Evolutionary conservation across 2,888 invertebrate genomes (phyloP).

Genomic region (Callyntrura sp.): DNA sequence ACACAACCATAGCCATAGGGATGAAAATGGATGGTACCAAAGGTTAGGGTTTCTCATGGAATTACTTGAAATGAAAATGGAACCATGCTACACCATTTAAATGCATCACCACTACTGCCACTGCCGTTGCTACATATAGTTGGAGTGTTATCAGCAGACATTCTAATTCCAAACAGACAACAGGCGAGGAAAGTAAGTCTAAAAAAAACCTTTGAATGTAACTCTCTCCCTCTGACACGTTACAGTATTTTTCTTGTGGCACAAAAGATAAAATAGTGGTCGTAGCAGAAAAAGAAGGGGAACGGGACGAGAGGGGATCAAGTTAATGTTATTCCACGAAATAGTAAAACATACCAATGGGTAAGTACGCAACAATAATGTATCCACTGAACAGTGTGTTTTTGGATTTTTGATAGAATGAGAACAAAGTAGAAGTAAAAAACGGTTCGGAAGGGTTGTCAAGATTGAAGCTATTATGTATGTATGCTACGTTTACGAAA

Average conservation of each 20-base stretch:
- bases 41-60: slow-evolving; percentile 65
- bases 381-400: neutral
- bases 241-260: slow-evolving; percentile 41
- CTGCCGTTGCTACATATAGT: neutral
- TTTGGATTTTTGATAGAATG: too few species aligned
- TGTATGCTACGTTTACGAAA: neutral
- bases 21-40: slow-evolving; percentile 65
- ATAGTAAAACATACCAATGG: slow-evolving; percentile 26
- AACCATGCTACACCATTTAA: neutral
- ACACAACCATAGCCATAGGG: slow-evolving; percentile 65
- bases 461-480: slow-evolving; percentile 1
- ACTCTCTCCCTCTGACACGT: slow-evolving; percentile 14
- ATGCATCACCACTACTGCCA: neutral
- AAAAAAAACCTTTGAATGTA: slow-evolving; percentile 45
- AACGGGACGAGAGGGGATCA: slow-evolving; percentile 13
- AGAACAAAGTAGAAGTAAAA: neutral
- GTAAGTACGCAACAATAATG: neutral
- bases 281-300: neutral
- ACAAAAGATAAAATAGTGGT: slow-evolving; percentile 22
- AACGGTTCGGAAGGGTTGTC: neutral
- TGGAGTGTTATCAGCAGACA: neutral
- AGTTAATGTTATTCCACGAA: slow-evolving; percentile 47
- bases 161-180: slow-evolving; percentile 32
- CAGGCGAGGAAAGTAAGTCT: neutral
- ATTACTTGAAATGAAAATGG: neutral